Evolutionary conservation across 2,888 invertebrate genomes (phyloP).

Genomic region (Abrostola triplasia): DNA sequence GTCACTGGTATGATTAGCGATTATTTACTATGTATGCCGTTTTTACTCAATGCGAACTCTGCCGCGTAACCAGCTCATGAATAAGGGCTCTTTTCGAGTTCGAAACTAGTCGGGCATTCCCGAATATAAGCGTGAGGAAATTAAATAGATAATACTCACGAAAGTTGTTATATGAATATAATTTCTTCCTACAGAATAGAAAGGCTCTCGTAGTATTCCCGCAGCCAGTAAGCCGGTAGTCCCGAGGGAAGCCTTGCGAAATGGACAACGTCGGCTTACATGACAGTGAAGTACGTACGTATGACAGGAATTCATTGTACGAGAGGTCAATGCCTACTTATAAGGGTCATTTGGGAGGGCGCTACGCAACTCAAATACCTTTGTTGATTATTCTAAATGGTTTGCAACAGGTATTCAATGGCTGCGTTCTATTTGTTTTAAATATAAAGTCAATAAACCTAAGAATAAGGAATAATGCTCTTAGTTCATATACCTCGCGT

Average conservation of each 20-base stretch:
- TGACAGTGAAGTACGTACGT: slow-evolving; percentile 51
- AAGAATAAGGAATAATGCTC: no score
- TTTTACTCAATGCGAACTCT: no score
- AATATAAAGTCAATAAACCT: no score
- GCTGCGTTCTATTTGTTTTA: slow-evolving; percentile 1
- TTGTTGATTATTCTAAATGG: slow-evolving; percentile 37
- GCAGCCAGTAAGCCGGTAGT: slow-evolving; percentile 51
- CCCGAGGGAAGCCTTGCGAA: slow-evolving; percentile 61
- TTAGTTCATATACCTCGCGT: no score
- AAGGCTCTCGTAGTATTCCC: slow-evolving; percentile 47
- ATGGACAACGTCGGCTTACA: slow-evolving; percentile 53
- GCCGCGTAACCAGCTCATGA: no score
- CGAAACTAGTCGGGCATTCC: no score
- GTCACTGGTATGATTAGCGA: no score
- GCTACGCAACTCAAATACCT: slow-evolving; percentile 37
- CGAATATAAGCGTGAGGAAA: no score
- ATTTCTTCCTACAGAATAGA: slow-evolving; percentile 45
- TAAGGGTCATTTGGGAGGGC: slow-evolving; percentile 32
- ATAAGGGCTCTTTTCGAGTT: no score
- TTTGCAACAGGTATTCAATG: slow-evolving; percentile 18
- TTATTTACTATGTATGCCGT: no score
- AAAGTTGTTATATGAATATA: no score
- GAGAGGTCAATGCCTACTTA: slow-evolving; percentile 52
- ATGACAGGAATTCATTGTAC: slow-evolving; percentile 49
- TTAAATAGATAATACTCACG: no score